Conservation (phyloP, 2,888 invertebrate species). For the Drosophila flavopinicola region DNA sequence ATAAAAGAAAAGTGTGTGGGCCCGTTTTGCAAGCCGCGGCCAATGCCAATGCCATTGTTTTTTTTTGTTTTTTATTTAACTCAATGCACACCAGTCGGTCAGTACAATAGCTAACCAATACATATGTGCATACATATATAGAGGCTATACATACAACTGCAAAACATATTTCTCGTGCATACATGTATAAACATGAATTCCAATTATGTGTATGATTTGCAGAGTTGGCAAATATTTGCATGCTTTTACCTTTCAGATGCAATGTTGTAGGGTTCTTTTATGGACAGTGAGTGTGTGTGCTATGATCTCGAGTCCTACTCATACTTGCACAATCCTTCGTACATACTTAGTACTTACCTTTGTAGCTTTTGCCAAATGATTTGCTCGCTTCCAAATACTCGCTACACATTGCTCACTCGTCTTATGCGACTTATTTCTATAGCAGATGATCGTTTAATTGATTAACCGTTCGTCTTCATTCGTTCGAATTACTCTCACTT, state of each 20-base stretch:
- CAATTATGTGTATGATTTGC: conserved; percentile 76
- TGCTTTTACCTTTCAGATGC: conserved; percentile 69
- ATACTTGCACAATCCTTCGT: not conserved
- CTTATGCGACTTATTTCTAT: too few relatives aligned
- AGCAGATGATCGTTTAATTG: not conserved
- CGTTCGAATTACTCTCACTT: too few relatives aligned
- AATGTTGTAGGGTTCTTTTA: conserved; percentile 71
- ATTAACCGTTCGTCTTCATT: not conserved
- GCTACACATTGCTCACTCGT: not conserved
- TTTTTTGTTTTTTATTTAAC: conserved; percentile 65
- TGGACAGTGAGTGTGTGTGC: conserved; percentile 30
- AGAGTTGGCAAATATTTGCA: conserved; percentile 71
- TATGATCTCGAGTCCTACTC: conserved; percentile 16
- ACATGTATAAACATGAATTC: conserved; percentile 52
- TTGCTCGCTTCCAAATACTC: not conserved
- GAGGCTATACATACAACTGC: not conserved
- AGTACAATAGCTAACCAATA: conserved; percentile 48
- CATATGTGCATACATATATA: not conserved
- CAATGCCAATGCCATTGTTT: conserved; percentile 67
- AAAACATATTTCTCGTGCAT: not conserved
- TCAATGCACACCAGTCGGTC: conserved; percentile 62
- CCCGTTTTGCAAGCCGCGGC: conserved; percentile 36
- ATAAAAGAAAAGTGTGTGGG: conserved; percentile 42
- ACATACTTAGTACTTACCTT: too few relatives aligned
- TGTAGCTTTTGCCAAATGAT: conserved; percentile 7